Evolutionary conservation across 2,113 vertebrate species (phyloP), one percentile per base, ranked within the genome.

Genomic region (Lophius piscatorius): DNA sequence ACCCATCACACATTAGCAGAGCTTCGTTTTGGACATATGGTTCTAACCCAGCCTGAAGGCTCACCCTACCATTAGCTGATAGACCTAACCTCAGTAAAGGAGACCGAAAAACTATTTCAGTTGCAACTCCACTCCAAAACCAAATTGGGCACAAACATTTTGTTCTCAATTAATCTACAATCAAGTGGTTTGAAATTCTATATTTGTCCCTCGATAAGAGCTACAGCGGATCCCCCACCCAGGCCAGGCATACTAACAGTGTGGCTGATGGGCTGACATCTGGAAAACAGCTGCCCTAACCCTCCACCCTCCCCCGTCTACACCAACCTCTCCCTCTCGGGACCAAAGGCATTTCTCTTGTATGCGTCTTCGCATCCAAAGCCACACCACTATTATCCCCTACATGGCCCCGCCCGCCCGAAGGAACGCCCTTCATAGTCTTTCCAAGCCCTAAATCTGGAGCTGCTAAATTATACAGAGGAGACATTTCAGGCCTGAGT

Each of bases 391-490:
- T 41, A 83, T 82, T 75, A 81, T 80, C 70, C 74, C 76, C 35
- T 45, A n/a, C 59, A 24, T 51, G 57, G 72, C 85, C 64, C 83
- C 78, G 72, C 85, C 82, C 84, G 42, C 57, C 38, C 0, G n/a
- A 74, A 31, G 84, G 52, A 83, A 89, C 74, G 75, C 76, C 81
- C 70, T n/a, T 78, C 66, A 7, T 12, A 39, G 28, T 47, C 65
- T 81, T 72, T 71, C 86, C 71, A 75, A 83, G 77, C 75, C 59
- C 80, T 83, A 85, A 87, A 87, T 87, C 76, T 63, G 65, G 69
- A 73, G 55, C 14, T 22, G 55, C 70, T 77, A 84, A 88, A 88
- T 90, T 86, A 90, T 64, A 90, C 49, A 85, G 85, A 22, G 74
- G 74, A 70, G 70, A 63, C 57, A 58, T 76, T 80, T 74, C 28